Percentiles rank a stretch among this genome's conserved stretches.
These are phyloP conservation scores for Hemicentrotus pulcherrimus DNA, from an alignment of 35 echinoderm and acorn worm genomes.

Conservation along the genomic window DNA sequence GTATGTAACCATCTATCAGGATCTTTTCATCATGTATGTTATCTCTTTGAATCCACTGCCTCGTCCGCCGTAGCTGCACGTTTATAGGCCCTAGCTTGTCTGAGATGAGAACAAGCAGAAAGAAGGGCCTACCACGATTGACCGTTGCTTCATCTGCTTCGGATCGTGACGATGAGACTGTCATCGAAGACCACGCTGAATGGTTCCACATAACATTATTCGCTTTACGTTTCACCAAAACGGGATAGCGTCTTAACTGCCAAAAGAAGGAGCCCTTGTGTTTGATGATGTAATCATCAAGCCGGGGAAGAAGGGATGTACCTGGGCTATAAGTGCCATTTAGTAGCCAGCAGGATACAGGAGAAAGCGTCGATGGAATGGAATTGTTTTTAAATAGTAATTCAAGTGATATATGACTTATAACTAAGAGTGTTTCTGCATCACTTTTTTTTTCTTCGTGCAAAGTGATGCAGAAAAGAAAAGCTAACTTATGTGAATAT, in stretches of 20 bases:
- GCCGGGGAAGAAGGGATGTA: background rate
- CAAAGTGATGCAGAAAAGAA: constrained; percentile 36
- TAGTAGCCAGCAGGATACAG: constrained; percentile 5
- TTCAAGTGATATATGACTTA: constrained; percentile 32
- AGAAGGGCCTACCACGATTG: background rate
- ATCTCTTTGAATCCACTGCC: constrained; percentile 20
- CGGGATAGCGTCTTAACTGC: constrained; percentile 40
- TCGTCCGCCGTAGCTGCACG: constrained; percentile 10
- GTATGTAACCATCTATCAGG: background rate
- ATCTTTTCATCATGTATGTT: background rate
- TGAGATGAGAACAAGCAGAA: background rate
- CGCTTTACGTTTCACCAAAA: constrained; percentile 10
- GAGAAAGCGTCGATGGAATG: constrained; percentile 14
- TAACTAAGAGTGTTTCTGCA: constrained; percentile 48
- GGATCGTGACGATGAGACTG: constrained; percentile 3
- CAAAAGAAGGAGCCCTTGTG: constrained; percentile 26
- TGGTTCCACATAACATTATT: constrained; percentile 45
- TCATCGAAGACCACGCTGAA: constrained; percentile 13
- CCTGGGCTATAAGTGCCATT: constrained; percentile 23
- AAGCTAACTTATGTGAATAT: constrained; percentile 49
- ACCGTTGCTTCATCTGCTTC: background rate
- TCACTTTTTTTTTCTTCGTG: constrained; percentile 23
- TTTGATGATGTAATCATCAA: constrained; percentile 5
- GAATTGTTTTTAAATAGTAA: constrained; percentile 29
- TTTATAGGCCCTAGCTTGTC: background rate